Evolutionary conservation across 1,140 invertebrate genomes (phyloP).

Genomic region (Halyomorpha halys): DNA sequence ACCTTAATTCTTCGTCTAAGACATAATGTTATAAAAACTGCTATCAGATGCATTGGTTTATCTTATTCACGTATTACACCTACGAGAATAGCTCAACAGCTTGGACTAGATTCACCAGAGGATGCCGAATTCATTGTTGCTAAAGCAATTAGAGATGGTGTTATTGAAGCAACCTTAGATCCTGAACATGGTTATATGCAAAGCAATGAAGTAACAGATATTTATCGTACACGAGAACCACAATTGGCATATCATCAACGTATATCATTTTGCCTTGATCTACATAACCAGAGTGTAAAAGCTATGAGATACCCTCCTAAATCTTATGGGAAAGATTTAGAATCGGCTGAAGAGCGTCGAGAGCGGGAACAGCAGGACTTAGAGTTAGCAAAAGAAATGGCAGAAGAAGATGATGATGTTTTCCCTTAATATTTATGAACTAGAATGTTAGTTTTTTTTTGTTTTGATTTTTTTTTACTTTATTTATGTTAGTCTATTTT

Average conservation of each 20-base stretch:
- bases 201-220: constrained; percentile 91
- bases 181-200: constrained; percentile 93
- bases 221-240: constrained; percentile 95
- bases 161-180: constrained; percentile 94
- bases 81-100: constrained; percentile 84
- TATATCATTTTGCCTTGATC: constrained; percentile 93
- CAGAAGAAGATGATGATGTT: constrained; percentile 94
- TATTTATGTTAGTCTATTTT: too few relatives aligned
- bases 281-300: constrained; percentile 96
- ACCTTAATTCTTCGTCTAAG: constrained; percentile 86
- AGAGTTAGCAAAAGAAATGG: constrained; percentile 97
- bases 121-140: constrained; percentile 99
- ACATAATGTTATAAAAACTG: constrained; percentile 99
- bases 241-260: constrained; percentile 94
- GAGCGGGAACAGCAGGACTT: constrained; percentile 95
- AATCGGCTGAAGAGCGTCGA: constrained; percentile 91
- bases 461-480: too few relatives aligned
- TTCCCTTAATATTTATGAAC: constrained; percentile 44
- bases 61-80: constrained; percentile 96
- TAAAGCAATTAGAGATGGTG: constrained; percentile 97
- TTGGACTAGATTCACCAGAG: constrained; percentile 86
- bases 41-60: constrained; percentile 89
- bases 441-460: too few relatives aligned
- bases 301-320: constrained; percentile 99
- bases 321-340: constrained; percentile 94